phyloP scores from a whole-genome alignment of 2,888 invertebrate species.

The Ptychoptera albimana region DNA sequence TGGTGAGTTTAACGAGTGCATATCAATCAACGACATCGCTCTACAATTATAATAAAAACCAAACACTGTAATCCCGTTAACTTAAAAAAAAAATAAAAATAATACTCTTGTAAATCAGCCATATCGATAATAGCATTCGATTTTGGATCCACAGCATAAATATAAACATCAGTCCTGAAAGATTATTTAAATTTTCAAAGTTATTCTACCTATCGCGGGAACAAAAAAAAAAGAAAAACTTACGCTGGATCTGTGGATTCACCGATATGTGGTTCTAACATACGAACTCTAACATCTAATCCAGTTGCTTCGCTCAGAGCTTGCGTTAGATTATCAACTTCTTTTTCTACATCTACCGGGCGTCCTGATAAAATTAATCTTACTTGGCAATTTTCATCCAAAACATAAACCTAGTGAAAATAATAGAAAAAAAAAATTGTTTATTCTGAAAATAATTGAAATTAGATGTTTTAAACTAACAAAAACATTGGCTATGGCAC shows the following conservation, averaged over 20 bases:
- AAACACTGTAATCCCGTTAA: constrained; percentile 7
- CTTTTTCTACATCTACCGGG: constrained; percentile 58
- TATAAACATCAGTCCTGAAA: constrained; percentile 67
- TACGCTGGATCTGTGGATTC: constrained; percentile 35
- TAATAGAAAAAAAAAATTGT: neutral
- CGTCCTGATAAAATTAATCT: constrained; percentile 61
- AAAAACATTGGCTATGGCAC: constrained; percentile 72
- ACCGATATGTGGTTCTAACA: constrained; percentile 52
- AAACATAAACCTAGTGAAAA: constrained; percentile 63
- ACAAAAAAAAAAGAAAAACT: constrained; percentile 13
- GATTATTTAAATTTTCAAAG: constrained; percentile 7
- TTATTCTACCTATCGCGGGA: constrained; percentile 2
- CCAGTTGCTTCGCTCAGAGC: constrained; percentile 58
- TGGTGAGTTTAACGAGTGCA: constrained; percentile 44
- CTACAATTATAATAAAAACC: constrained; percentile 31
- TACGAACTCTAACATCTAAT: constrained; percentile 59
- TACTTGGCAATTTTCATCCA: constrained; percentile 66
- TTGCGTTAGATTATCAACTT: constrained; percentile 50
- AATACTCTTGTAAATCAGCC: constrained; percentile 57
- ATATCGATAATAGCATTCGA: constrained; percentile 69
- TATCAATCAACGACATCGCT: constrained; percentile 42
- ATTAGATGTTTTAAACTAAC: constrained; percentile 33
- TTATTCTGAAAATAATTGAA: neutral
- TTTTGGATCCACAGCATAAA: constrained; percentile 70
- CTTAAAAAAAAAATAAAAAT: too few relatives aligned